Evolutionary conservation across 2,113 vertebrate species (phyloP), one percentile per base, ranked within the genome.

Genomic region (Heterotis niloticus): DNA sequence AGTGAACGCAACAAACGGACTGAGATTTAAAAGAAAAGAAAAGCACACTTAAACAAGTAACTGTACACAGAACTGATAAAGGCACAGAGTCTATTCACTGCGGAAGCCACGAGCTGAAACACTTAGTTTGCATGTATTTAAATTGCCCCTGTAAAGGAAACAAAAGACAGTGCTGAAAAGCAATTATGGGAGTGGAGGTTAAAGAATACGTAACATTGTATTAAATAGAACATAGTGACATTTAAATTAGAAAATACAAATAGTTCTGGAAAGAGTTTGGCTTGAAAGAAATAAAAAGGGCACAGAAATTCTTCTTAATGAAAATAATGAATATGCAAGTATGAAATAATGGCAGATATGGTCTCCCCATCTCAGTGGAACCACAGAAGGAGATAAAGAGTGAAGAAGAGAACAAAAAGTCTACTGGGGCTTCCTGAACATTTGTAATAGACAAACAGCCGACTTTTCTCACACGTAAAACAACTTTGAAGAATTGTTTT

Each of bases 121-220:
- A 12, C 54, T 74, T 28, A 74, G 54, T 74, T 74, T 74, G 14
- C 54, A 74, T 26, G 23, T 57, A 51, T 74, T 74, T 57, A 57
- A 73, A n/a, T 12, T 17, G 56, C 16, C 52, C 23, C 65, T 16
- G 34, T 14, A 34, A 7, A 69, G 34, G 34, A 34, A 7, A 69
- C 71, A 74, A 72, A 23, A n/a, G 17, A 57, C 3, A 24, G 23
- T 56, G 23, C n/a, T 26, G 20, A 56, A 44, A 34, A n/a, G 70
- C 70, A 34, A 44, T 69, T 71, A 44, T 18, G 34, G 20, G 44
- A 51, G 17, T 71, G 3, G 52, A 10, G 52, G 54, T 57, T 23
- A 23, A 57, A 5, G 56, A 44, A 44, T 44, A 44, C 34, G 34
- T 13, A 28, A 18, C 16, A 26, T 1, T 5, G 14, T 26, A 26